phyloP scores from a whole-genome alignment of 2,888 invertebrate genomes.

The Eupeodes luniger region DNA sequence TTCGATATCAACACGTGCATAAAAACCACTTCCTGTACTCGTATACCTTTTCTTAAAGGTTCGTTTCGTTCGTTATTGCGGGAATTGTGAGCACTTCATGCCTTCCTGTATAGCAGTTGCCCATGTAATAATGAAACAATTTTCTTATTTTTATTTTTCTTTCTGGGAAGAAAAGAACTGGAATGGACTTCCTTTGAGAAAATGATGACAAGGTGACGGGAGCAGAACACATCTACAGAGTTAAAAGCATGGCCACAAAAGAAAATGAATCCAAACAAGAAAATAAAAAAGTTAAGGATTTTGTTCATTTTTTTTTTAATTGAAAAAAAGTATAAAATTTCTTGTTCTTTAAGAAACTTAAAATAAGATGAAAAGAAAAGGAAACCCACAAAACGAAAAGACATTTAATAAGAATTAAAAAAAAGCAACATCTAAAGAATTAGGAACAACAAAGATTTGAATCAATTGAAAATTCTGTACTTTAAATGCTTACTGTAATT shows the following conservation, averaged over 20 bases:
- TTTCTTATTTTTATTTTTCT: conserved; percentile 13
- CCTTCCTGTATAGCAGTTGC: conserved; percentile 15
- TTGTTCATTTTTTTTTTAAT: conserved; percentile 1
- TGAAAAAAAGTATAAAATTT: neutral
- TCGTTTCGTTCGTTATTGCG: conserved; percentile 29
- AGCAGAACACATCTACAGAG: conserved; percentile 24
- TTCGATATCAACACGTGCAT: conserved; percentile 60
- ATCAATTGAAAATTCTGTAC: conserved; percentile 5
- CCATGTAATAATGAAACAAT: conserved; percentile 35
- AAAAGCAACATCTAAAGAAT: neutral
- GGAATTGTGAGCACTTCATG: conserved; percentile 59
- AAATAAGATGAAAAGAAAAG: neutral
- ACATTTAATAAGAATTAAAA: neutral
- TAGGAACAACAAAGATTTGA: neutral
- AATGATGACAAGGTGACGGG: conserved; percentile 38
- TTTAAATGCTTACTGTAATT: neutral
- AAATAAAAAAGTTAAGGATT: conserved; percentile 29
- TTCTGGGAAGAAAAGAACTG: neutral
- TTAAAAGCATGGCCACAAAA: conserved; percentile 1
- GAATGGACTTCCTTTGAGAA: conserved; percentile 47
- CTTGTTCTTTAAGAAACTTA: neutral
- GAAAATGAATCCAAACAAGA: neutral
- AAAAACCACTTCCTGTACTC: conserved; percentile 52
- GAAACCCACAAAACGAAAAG: neutral
- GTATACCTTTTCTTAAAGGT: conserved; percentile 46